Evolutionary conservation across 2,888 invertebrate genomes (phyloP).

Genomic region (Lymantria monacha): DNA sequence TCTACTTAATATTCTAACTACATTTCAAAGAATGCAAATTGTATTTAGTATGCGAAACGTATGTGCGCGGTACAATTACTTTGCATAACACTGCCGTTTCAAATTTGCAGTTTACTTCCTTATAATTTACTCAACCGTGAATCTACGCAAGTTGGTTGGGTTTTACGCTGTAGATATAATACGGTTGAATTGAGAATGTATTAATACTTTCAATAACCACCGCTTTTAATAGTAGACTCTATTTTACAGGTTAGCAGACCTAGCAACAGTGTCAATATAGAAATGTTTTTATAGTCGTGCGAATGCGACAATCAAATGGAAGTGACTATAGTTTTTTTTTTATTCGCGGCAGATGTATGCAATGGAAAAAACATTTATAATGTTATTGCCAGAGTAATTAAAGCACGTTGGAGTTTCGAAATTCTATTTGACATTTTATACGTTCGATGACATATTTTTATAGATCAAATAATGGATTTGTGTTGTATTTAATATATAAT

Average conservation of each 20-base stretch:
- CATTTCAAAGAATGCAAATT: not conserved
- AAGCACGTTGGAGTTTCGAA: slow-evolving; percentile 1
- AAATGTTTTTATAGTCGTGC: slow-evolving; percentile 33
- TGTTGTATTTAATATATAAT: too few relatives aligned
- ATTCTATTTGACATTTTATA: too few relatives aligned
- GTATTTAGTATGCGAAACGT: slow-evolving; percentile 58
- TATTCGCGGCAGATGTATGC: slow-evolving; percentile 6
- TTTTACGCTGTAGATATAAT: slow-evolving; percentile 24
- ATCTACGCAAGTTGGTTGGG: slow-evolving; percentile 34
- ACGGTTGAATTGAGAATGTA: slow-evolving; percentile 24
- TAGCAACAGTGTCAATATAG: slow-evolving; percentile 43
- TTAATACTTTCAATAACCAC: slow-evolving; percentile 10
- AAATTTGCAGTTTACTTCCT: slow-evolving; percentile 4
- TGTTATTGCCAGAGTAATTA: slow-evolving; percentile 14
- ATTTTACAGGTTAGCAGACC: slow-evolving; percentile 36
- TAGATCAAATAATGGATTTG: too few relatives aligned
- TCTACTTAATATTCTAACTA: not conserved
- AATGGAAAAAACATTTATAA: slow-evolving; percentile 6
- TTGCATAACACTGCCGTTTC: slow-evolving; percentile 33
- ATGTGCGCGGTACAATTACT: slow-evolving; percentile 37
- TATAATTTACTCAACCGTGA: slow-evolving; percentile 1
- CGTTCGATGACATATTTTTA: too few relatives aligned
- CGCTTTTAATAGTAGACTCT: slow-evolving; percentile 16
- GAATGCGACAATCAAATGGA: slow-evolving; percentile 44
- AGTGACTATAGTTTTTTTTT: slow-evolving; percentile 35